These are phyloP conservation scores for Lasioglossum calceatum DNA, from an alignment of 2,888 invertebrate species.

Conservation along the genomic window DNA sequence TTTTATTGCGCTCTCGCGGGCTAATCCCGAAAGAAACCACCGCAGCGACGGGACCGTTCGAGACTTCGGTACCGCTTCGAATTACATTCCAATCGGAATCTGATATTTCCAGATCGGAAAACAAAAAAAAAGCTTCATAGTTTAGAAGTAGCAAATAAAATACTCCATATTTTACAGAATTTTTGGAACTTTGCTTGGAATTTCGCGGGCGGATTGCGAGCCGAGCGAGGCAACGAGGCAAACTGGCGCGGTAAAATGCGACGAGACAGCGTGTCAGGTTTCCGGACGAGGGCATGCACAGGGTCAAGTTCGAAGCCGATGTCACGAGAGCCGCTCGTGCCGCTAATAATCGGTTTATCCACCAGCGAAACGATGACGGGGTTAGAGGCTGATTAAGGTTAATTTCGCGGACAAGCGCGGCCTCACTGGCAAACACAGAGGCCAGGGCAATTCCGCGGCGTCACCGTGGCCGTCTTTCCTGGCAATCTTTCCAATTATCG, in stretches of 20 bases:
- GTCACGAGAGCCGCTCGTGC: slow-evolving; percentile 60
- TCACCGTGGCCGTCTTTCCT: neutral
- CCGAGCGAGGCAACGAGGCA: too few relatives aligned
- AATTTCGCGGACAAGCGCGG: slow-evolving; percentile 47
- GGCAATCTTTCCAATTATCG: neutral
- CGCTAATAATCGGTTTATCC: slow-evolving; percentile 64
- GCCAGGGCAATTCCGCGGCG: neutral
- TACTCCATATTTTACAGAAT: too few relatives aligned
- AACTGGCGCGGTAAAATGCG: neutral
- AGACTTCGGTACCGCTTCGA: neutral
- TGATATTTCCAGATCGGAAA: too few relatives aligned
- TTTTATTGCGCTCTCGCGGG: neutral
- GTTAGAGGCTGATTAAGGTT: slow-evolving; percentile 63
- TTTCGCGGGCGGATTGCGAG: neutral
- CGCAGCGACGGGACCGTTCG: neutral
- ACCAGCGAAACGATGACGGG: slow-evolving; percentile 57
- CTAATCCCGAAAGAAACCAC: neutral
- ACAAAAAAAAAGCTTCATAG: too few relatives aligned
- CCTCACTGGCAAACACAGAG: slow-evolving; percentile 18
- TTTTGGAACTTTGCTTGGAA: neutral
- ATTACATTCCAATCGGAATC: neutral
- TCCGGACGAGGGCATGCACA: slow-evolving; percentile 8
- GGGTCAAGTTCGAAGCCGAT: slow-evolving; percentile 60
- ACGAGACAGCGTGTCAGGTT: neutral
- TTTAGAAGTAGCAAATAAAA: too few relatives aligned